These are phyloP conservation scores for Rhinolophus ferrumequinum DNA, from an alignment of 2,113 vertebrate species.

Conservation along the genomic window DNA sequence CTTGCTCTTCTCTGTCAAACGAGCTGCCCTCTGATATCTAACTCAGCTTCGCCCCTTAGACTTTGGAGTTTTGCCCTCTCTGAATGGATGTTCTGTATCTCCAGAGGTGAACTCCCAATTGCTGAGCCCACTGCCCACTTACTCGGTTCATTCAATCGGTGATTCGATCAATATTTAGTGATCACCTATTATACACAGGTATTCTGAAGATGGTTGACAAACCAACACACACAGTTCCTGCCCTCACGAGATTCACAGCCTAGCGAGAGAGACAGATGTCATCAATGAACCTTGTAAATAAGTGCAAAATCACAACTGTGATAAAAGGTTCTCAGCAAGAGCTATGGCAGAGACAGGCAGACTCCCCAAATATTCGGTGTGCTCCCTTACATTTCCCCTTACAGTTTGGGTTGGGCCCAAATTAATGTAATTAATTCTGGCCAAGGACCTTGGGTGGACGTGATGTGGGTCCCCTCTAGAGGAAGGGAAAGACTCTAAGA, in stretches of 20 bases:
- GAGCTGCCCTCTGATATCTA: too few species aligned
- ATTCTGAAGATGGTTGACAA: neutral
- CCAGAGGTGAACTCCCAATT: neutral
- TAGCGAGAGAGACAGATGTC: neutral
- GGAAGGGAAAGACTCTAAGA: neutral
- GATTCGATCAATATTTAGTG: neutral
- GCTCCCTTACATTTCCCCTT: neutral
- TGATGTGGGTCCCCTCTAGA: neutral
- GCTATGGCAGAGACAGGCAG: neutral
- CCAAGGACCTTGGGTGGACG: neutral
- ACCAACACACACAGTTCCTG: neutral
- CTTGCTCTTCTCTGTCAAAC: neutral
- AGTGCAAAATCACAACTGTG: neutral
- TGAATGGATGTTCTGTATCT: neutral
- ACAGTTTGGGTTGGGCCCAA: neutral
- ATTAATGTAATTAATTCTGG: neutral
- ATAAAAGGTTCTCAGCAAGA: neutral
- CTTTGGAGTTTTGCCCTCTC: neutral
- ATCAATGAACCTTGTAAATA: neutral
- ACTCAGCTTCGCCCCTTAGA: neutral
- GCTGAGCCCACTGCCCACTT: neutral
- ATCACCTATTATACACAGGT: neutral
- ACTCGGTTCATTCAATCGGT: neutral
- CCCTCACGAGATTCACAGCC: neutral
- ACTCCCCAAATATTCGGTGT: too few species aligned